Evolutionary conservation across 2,113 vertebrate species (phyloP).

Genomic region (Pituophis catenifer): DNA sequence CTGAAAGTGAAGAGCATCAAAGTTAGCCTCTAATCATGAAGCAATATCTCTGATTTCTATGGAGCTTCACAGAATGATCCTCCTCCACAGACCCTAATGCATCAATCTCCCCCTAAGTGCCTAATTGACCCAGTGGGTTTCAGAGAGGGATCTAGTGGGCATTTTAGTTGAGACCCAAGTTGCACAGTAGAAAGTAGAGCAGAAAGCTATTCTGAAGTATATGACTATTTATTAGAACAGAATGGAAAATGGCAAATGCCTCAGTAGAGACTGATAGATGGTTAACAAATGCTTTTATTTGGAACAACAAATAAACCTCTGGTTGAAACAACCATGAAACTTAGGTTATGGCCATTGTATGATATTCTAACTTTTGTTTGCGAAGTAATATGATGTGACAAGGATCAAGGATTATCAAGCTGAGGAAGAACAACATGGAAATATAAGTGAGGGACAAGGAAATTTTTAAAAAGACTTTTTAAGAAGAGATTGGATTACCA

Average conservation of each 20-base stretch:
- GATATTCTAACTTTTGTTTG: neutral
- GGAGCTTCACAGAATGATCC: neutral
- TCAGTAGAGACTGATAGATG: neutral
- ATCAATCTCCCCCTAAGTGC: neutral
- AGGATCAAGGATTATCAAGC: neutral
- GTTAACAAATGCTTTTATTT: neutral
- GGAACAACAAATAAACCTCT: neutral
- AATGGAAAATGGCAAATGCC: neutral
- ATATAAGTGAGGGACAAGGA: neutral
- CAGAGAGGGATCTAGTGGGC: neutral
- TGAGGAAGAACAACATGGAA: neutral
- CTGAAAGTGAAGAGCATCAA: neutral
- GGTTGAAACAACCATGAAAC: neutral
- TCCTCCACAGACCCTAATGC: neutral
- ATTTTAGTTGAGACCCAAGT: neutral
- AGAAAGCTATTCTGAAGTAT: neutral
- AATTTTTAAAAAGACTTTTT: too few relatives aligned
- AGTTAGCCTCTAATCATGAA: neutral
- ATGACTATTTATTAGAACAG: neutral
- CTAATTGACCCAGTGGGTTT: neutral
- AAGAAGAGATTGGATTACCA: too few relatives aligned
- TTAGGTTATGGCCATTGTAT: neutral
- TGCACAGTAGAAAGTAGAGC: neutral
- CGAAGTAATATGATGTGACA: neutral
- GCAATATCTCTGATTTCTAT: neutral